A percentile compares a stretch with the other conserved stretches of the same genome.
These are phyloP conservation scores for Hylaeus anthracinus DNA, from an alignment of 1,140 invertebrate species.

Conservation along the genomic window DNA sequence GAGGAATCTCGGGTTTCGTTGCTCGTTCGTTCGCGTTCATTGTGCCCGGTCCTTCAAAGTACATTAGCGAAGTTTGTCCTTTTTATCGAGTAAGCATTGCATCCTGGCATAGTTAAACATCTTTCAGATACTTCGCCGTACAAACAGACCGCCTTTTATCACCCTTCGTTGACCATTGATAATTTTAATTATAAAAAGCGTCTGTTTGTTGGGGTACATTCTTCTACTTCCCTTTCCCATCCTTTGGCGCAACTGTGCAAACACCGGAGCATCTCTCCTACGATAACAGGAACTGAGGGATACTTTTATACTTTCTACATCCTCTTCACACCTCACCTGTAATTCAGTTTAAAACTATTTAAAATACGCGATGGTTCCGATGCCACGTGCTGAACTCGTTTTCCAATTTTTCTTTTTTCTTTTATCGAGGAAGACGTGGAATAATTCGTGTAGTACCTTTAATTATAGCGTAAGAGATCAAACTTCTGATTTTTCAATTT, in stretches of 20 bases:
- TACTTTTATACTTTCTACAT: neutral
- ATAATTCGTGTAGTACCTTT: too few relatives aligned
- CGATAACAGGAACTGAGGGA: slow-evolving; percentile 7
- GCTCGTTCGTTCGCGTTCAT: slow-evolving; percentile 18
- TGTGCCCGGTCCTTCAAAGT: slow-evolving; percentile 31
- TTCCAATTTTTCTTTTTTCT: too few relatives aligned
- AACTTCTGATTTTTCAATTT: too few relatives aligned
- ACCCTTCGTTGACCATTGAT: slow-evolving; percentile 67
- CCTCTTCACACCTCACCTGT: too few relatives aligned
- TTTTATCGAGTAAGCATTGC: slow-evolving; percentile 49
- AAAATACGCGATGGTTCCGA: too few relatives aligned
- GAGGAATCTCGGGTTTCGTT: slow-evolving; percentile 38
- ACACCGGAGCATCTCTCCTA: slow-evolving; percentile 17
- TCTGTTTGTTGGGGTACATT: slow-evolving; percentile 22
- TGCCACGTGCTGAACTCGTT: too few relatives aligned
- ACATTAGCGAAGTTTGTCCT: slow-evolving; percentile 50
- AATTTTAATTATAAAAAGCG: slow-evolving; percentile 75
- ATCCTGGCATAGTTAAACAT: slow-evolving; percentile 46
- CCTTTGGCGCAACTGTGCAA: slow-evolving; percentile 17
- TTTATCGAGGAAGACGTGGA: too few relatives aligned
- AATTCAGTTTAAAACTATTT: neutral
- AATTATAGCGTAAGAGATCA: too few relatives aligned
- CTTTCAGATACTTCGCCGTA: slow-evolving; percentile 32
- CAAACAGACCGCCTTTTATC: slow-evolving; percentile 44
- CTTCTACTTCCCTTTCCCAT: slow-evolving; percentile 7